Evolutionary conservation across 2,797 vertebrate species (phyloP), one percentile per base, ranked within the genome.

Genomic region (Hemitrygon akajei): DNA sequence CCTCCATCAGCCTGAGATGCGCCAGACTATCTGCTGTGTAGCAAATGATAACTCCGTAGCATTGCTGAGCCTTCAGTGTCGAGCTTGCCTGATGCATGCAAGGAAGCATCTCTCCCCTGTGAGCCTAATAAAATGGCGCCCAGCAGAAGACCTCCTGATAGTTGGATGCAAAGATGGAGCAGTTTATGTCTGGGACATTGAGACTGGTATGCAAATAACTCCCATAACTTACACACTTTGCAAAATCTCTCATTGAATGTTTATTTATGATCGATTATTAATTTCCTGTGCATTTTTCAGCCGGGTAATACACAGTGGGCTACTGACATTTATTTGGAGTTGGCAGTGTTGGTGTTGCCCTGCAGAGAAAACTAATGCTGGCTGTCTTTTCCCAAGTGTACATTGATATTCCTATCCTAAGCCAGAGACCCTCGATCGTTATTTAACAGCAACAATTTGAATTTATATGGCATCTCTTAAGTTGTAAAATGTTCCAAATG

Each of bases 91-190:
- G 81, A 94, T 97, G 22, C 96, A 95, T 91, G 97, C 97, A 94
- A 96, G 96, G 94, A 97, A 97, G 20, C 97, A 97, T 92, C 95
- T 97, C 7, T 97, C 96, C 93, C 97, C 97, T 7, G 97, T 97
- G 94, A 96, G 94, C 93, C 95, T 94, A 27, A 95, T 97, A 73
- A 96, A 96, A 93, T 96, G 96, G 95, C 96, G 96, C 79, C 96
- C 96, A 0, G 56, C 95, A 93, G 96, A 97, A 95, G 96, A 97
- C 86, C 95, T 97, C 77, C 93, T 97, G 66, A 94, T 97, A 91
- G 96, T 97, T 93, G 96, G 95, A 22, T 97, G 97, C 95, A 95
- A 96, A 93, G 96, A 97, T 14, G 95, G 96, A 93, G 97, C 97
- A 0, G 95, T 96, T 94, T 97, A 97, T 93, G 91, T 97, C 94